Evolutionary conservation across 2,797 vertebrate genomes (phyloP), one percentile per base, ranked within the genome.

Genomic region (Coluber constrictor): DNA sequence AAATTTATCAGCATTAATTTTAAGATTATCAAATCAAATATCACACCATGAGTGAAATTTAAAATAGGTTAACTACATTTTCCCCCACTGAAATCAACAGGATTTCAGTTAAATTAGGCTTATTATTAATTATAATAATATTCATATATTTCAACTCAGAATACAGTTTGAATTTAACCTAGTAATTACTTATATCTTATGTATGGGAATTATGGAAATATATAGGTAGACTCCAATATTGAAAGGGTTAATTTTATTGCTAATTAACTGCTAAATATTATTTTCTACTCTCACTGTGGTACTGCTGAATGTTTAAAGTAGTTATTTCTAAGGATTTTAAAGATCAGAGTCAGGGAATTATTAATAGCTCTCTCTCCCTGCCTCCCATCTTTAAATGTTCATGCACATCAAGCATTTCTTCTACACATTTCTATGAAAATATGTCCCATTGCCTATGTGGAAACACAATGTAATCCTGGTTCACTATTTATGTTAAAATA

Each of bases 1-100:
- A 95, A 55, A 87, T 70, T 93, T 27, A 91, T 63, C 66, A 90
- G 43, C 92, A 90, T 92, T 92, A 94, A 74, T 32, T 25, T 88
- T 90, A 54, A 63, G 55, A n/a, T 88, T 20, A 4, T 63, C 51
- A 90, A 47, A 12, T 56, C 27, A 86, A 92, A 66, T 27, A 29
- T 32, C 57, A 57, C 4, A 27, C 29, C 16, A 51, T 87, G 90
- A 5, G 5, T 87, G 43, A 54, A 59, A 32, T 91, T 43, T 47
- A 57, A 37, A 83, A 90, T 51, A 61, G 51, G 7, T 91, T 60
- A 47, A 20, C 51, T 55, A 9, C 10, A 91, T n/a, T 87, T 63
- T 6, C 3, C 47, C 12, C 29, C 7, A 27, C 23, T 37, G 47
- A 63, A 61, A 32, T 87, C n/a, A 86, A 32, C n/a, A 15, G 32